These are phyloP conservation scores for Eupithecia inturbata DNA, from an alignment of 2,888 invertebrate species.

Conservation along the genomic window DNA sequence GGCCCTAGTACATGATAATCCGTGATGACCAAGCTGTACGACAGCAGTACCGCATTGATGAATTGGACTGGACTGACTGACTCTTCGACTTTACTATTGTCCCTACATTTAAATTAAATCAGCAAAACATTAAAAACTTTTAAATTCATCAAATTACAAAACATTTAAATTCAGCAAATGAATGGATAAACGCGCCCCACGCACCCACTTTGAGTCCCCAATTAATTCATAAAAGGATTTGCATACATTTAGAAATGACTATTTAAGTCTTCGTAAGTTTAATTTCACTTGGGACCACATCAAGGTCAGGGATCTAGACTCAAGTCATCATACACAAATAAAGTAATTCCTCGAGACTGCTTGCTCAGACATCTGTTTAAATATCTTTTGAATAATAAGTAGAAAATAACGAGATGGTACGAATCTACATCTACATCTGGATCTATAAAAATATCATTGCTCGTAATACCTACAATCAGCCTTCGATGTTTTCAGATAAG, in stretches of 20 bases:
- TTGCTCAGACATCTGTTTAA: conserved; percentile 1
- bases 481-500: background rate
- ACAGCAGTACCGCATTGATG: no score
- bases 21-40: no score
- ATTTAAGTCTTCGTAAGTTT: background rate
- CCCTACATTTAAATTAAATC: no score
- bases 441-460: background rate
- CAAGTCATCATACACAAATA: background rate
- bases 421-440: background rate
- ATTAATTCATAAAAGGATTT: conserved; percentile 9
- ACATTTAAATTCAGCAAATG: conserved; percentile 10
- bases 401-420: background rate
- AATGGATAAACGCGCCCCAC: conserved; percentile 2
- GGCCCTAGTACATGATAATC: no score
- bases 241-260: background rate
- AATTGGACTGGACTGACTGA: no score
- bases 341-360: background rate
- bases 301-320: background rate
- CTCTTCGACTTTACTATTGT: no score
- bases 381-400: conserved; percentile 7
- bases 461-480: background rate
- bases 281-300: background rate
- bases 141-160: no score
- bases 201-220: conserved; percentile 6
- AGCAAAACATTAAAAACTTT: no score